phyloP scores from a whole-genome alignment of 2,113 vertebrate genomes.

The Dolichallabes microphthalmus region DNA sequence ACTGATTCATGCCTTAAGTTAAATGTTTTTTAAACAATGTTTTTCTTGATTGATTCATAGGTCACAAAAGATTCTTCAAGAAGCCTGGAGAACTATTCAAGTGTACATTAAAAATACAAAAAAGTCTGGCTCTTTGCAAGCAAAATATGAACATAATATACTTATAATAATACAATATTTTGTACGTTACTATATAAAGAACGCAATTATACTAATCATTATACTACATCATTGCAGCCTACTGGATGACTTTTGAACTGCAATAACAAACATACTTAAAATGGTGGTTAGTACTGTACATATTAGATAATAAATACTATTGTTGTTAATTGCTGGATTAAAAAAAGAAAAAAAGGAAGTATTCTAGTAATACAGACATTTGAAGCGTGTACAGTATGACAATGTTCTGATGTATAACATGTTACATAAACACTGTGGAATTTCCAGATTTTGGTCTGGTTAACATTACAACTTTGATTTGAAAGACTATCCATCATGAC shows the following conservation, averaged over 20 bases:
- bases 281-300: neutral
- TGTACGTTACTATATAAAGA: too few relatives aligned
- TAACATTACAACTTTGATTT: neutral
- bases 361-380: neutral
- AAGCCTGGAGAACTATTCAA: too few relatives aligned
- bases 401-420: neutral
- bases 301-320: neutral
- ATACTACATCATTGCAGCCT: neutral
- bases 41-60: too few relatives aligned
- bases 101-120: too few relatives aligned
- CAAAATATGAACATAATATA: too few relatives aligned
- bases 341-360: neutral
- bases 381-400: neutral
- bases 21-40: too few relatives aligned
- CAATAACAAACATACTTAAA: neutral
- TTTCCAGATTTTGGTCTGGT: neutral
- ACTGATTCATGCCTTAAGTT: too few relatives aligned
- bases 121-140: too few relatives aligned
- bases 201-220: neutral
- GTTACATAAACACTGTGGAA: neutral
- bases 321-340: neutral
- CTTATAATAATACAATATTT: too few relatives aligned
- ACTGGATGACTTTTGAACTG: neutral
- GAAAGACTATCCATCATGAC: neutral
- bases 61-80: too few relatives aligned